These are phyloP conservation scores for Hirudinaria manillensis DNA, from an alignment of 2,888 invertebrate species.

Conservation along the genomic window DNA sequence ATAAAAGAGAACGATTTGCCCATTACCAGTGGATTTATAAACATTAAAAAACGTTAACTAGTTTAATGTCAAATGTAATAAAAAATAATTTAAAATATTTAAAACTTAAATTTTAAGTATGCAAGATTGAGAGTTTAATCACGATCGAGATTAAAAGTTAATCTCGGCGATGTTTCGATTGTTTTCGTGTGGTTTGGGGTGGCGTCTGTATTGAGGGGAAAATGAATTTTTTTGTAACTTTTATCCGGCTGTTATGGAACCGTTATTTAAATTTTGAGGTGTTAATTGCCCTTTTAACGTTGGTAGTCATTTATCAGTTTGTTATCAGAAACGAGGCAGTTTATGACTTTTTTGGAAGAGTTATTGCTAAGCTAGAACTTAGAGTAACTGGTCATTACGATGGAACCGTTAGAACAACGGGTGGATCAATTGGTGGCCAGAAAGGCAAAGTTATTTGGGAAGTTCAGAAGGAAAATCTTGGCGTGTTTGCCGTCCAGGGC, in stretches of 20 bases:
- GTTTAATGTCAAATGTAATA: too few relatives aligned
- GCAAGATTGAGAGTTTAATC: background rate
- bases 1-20: too few relatives aligned
- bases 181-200: background rate
- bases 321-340: slow-evolving; percentile 32
- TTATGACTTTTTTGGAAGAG: slow-evolving; percentile 31
- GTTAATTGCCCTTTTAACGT: slow-evolving; percentile 16
- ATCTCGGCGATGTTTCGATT: background rate
- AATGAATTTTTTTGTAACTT: slow-evolving; percentile 27
- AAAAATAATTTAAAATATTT: too few relatives aligned
- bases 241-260: slow-evolving; percentile 28
- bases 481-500: slow-evolving; percentile 84
- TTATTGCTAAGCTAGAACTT: slow-evolving; percentile 36
- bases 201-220: background rate
- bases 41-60: too few relatives aligned
- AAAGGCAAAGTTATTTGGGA: slow-evolving; percentile 63
- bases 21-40: too few relatives aligned
- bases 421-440: slow-evolving; percentile 31
- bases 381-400: slow-evolving; percentile 36
- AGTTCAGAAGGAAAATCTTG: slow-evolving; percentile 67
- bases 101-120: too few relatives aligned
- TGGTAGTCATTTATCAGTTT: slow-evolving; percentile 27
- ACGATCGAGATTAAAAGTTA: background rate
- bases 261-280: slow-evolving; percentile 28
- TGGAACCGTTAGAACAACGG: slow-evolving; percentile 24